A percentile compares a stretch with the other conserved stretches of the same genome.
Evolutionary conservation across 1,140 invertebrate species (phyloP).

Genomic region (Chelonus insularis): DNA sequence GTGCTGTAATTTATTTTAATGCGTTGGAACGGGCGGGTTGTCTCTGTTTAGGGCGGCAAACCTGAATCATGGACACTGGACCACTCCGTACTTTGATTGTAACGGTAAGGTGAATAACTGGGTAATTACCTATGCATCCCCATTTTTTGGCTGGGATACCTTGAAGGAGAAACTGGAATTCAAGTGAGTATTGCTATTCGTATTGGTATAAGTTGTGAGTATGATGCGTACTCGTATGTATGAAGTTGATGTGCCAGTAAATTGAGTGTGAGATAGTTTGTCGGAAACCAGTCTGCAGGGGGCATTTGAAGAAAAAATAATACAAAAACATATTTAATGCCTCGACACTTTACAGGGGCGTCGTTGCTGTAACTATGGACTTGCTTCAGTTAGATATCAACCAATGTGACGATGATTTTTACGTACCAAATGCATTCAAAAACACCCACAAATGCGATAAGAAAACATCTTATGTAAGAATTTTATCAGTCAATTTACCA

Average conservation of each 20-base stretch:
- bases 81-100: slow-evolving; percentile 92
- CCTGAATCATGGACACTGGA: slow-evolving; percentile 90
- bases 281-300: slow-evolving; percentile 41
- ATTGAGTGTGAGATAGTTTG: slow-evolving; percentile 55
- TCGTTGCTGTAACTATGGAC: slow-evolving; percentile 91
- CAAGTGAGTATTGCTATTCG: slow-evolving; percentile 72
- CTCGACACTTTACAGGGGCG: slow-evolving; percentile 74
- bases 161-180: slow-evolving; percentile 89
- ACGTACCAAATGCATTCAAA: slow-evolving; percentile 92
- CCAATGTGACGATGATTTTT: slow-evolving; percentile 90
- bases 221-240: slow-evolving; percentile 6
- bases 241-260: slow-evolving; percentile 37
- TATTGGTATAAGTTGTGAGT: slow-evolving; percentile 12
- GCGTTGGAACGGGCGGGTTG: slow-evolving; percentile 42
- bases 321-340: slow-evolving; percentile 56
- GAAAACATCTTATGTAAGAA: slow-evolving; percentile 87
- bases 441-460: slow-evolving; percentile 93
- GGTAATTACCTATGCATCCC: slow-evolving; percentile 92
- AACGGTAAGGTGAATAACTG: slow-evolving; percentile 89
- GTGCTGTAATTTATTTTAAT: slow-evolving; percentile 51
- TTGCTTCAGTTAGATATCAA: slow-evolving; percentile 90
- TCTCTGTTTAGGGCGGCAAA: slow-evolving; percentile 71
- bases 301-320: slow-evolving; percentile 35
- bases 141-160: slow-evolving; percentile 97
- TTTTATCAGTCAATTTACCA: too few species aligned